These are phyloP conservation scores for Phyllotreta striolata DNA, from an alignment of 2,888 invertebrate genomes.

Conservation along the genomic window DNA sequence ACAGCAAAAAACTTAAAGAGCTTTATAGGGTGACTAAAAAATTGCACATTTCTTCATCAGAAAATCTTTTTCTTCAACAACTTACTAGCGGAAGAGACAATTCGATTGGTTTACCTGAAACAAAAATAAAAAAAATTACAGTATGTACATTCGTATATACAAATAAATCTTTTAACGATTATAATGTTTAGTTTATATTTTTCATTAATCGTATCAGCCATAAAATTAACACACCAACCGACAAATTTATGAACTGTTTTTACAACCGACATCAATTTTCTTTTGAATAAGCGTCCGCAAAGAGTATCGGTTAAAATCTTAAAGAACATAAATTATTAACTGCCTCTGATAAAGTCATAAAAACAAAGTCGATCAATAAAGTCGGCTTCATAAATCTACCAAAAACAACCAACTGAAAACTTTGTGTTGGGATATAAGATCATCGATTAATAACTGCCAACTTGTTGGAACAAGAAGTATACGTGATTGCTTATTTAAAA, in stretches of 20 bases:
- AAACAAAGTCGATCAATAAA: constrained; percentile 13
- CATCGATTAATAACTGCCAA: constrained; percentile 5
- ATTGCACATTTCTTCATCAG: no score
- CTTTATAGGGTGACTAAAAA: no score
- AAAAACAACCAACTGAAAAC: background rate
- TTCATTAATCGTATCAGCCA: background rate
- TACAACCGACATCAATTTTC: constrained; percentile 11
- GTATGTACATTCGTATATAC: background rate
- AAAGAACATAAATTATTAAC: constrained; percentile 12
- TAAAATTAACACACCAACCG: background rate
- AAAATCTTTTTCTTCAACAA: no score
- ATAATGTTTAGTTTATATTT: background rate
- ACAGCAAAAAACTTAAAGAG: background rate
- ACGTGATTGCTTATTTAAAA: no score
- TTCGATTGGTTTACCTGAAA: no score
- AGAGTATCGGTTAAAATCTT: constrained; percentile 9
- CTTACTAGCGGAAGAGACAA: no score
- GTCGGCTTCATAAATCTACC: constrained; percentile 7
- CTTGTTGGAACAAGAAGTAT: background rate
- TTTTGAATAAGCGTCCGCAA: background rate
- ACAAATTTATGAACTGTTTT: constrained; percentile 17
- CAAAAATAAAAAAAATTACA: background rate
- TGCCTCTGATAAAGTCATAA: constrained; percentile 13
- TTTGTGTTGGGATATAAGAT: constrained; percentile 8
- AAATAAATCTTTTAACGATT: background rate